A percentile compares a stretch with the other conserved stretches of the same genome.
Conservation (phyloP, 2,888 invertebrate species). For the Tachina fera region DNA sequence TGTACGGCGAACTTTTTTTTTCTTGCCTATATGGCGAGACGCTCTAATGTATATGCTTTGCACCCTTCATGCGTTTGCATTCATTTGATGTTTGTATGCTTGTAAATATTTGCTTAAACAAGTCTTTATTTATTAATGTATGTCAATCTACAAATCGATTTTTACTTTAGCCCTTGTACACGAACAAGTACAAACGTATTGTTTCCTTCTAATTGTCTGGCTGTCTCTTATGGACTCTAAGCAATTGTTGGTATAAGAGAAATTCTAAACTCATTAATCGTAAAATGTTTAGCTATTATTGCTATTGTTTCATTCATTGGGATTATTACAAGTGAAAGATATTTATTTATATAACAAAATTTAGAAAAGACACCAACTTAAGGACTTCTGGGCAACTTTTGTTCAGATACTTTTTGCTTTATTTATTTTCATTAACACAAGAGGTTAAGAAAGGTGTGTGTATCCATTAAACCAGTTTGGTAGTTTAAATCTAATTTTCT, state of each 20-base stretch:
- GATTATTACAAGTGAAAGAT: background rate
- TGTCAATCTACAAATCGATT: constrained; percentile 62
- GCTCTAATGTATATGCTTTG: no score
- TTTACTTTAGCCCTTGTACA: constrained; percentile 11
- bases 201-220: background rate
- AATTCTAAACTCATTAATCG: background rate
- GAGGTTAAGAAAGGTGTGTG: no score
- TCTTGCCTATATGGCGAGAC: no score
- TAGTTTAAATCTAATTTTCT: no score
- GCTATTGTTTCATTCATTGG: constrained; percentile 15
- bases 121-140: constrained; percentile 63
- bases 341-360: no score
- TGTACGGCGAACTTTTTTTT: no score
- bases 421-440: no score
- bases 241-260: constrained; percentile 14
- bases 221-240: constrained; percentile 5
- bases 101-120: constrained; percentile 30
- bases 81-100: background rate
- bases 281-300: constrained; percentile 16
- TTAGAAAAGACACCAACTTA: no score
- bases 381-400: no score
- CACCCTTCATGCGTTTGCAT: background rate
- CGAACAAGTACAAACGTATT: background rate
- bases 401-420: no score
- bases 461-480: no score